Evolutionary conservation across 2,113 vertebrate species (phyloP).

Genomic region (Charina bottae): DNA sequence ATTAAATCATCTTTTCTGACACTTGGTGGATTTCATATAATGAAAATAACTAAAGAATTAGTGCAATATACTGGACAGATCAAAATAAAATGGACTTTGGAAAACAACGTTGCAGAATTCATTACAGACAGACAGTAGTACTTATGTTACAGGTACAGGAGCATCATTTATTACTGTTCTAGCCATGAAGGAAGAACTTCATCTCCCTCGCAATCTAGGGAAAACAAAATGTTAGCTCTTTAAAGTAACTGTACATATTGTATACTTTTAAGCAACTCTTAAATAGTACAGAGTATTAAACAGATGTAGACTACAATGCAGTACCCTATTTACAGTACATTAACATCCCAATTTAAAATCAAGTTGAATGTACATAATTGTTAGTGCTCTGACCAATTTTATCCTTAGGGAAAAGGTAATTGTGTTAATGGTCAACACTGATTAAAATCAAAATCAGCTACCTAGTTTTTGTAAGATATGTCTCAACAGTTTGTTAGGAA

Average conservation of each 20-base stretch:
- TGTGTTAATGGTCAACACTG: conserved; percentile 67
- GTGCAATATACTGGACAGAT: conserved; percentile 81
- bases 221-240: conserved; percentile 78
- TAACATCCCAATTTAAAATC: conserved; percentile 79
- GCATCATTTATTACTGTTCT: conserved; percentile 88
- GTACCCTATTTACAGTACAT: conserved; percentile 99
- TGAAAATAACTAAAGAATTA: conserved; percentile 83
- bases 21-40: conserved; percentile 81
- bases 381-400: conserved; percentile 75
- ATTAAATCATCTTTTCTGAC: conserved; percentile 79
- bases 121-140: conserved; percentile 77
- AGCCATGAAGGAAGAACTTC: conserved; percentile 81
- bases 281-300: conserved; percentile 94
- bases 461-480: conserved; percentile 69
- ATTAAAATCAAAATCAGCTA: conserved; percentile 72
- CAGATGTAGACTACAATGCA: conserved; percentile 91
- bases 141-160: conserved; percentile 84
- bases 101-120: conserved; percentile 77
- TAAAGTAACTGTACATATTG: conserved; percentile 92
- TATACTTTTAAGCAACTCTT: conserved; percentile 85
- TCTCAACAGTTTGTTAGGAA: conserved; percentile 59
- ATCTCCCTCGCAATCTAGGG: conserved; percentile 69
- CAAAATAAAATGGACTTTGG: conserved; percentile 80
- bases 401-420: conserved; percentile 68
- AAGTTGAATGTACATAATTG: conserved; percentile 79